Evolutionary conservation across 2,797 vertebrate genomes (phyloP), one percentile per base, ranked within the genome.

Genomic region (Lithobates pipiens): DNA sequence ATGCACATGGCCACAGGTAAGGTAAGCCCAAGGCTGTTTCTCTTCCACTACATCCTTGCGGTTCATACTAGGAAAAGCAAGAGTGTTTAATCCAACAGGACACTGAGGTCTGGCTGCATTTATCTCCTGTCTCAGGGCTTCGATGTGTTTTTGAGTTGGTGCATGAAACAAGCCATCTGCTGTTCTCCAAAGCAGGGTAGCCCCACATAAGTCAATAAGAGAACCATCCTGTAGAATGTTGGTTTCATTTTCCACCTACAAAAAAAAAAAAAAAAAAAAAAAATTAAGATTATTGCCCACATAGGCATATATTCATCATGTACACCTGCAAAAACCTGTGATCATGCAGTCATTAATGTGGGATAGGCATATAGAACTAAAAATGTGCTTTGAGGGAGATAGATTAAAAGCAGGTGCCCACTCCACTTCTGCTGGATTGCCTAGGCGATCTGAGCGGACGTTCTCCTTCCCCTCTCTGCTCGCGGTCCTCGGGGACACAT

Each of bases 1-100:
- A 0, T 99, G 98, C 80, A 99, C 98, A 0, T 99, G 98, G 72
- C 98, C 98, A 0, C 98, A 99, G 68, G 96, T 97, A 89, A 99
- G 93, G 89, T 99, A 99, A 0, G 97, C 98, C 98, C 98, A 99
- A 0, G 98, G 98, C 93, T 98, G 97, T 90, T 99, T 99, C 88
- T 99, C 98, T 89, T 99, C 97, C 25, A 98, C 96, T 29, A 96
- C 95, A 1, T 98, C 97, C 83, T 96, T 98, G 86, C 97, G 94
- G 77, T 95, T 97, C 95, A 99, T 98, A 94, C 98, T 99, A 93
- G 98, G 98, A 85, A 99, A 99, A 18, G 97, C 98, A 72, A 99
- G 90, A 0, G 98, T 99, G 94, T 99, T 99, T 76, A 99, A 94
- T 54, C 95, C 95, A 77, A 96, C 95, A 0, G 95, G 95, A 27